A percentile compares a stretch with the other conserved stretches of the same genome.
phyloP scores from a whole-genome alignment of 1,140 invertebrate species.

The Tyrophagus putrescentiae region DNA sequence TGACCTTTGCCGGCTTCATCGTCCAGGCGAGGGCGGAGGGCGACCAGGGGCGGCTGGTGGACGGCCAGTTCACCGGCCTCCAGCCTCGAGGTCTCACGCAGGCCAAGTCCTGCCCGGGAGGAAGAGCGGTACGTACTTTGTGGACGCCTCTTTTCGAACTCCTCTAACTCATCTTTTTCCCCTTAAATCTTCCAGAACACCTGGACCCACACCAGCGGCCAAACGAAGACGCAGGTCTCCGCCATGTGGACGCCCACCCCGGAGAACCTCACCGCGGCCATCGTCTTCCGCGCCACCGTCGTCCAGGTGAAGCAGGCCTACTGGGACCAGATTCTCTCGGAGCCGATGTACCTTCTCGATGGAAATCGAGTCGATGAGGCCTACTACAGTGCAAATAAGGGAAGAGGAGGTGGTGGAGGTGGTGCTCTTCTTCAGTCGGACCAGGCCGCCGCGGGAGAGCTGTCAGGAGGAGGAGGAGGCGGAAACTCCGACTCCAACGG shows the following conservation, averaged over 20 bases:
- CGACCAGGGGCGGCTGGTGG: background rate
- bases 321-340: constrained; percentile 2
- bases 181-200: background rate
- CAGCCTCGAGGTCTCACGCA: background rate
- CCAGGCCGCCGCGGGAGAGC: background rate
- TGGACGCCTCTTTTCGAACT: background rate
- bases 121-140: background rate
- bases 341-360: background rate
- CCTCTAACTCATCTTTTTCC: background rate
- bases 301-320: constrained; percentile 14
- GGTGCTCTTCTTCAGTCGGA: too few relatives aligned
- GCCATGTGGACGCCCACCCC: constrained; percentile 2
- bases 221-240: background rate
- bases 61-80: background rate
- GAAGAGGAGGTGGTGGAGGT: background rate
- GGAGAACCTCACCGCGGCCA: background rate
- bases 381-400: background rate
- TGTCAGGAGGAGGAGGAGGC: background rate
- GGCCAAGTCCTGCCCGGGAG: background rate
- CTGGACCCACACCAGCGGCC: background rate
- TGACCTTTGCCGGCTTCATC: constrained; percentile 15
- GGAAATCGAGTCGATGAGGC: background rate
- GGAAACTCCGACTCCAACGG: background rate
- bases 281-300: constrained; percentile 9
- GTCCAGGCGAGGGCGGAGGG: constrained; percentile 5